These are phyloP conservation scores for Cercopithecus petaurista DNA, from an alignment of 2,797 vertebrate genomes.

Conservation along the genomic window DNA sequence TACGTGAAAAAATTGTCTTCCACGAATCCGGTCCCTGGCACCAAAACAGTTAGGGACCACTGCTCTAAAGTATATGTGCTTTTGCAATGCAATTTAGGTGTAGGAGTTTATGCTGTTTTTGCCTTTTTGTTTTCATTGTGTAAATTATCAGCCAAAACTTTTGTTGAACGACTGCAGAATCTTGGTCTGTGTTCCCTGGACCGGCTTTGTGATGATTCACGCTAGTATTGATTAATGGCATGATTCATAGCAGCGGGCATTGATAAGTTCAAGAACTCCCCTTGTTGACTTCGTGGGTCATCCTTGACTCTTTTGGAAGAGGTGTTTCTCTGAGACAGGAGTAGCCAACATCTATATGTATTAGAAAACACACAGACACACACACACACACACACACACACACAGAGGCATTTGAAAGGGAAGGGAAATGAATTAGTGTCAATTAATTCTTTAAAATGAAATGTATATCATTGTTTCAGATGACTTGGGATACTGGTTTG, in stretches of 20 bases:
- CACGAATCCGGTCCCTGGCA: not conserved
- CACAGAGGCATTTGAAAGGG: not conserved
- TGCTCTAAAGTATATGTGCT: not conserved
- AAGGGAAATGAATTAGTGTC: not conserved
- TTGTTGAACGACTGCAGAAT: not conserved
- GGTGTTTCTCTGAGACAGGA: constrained; percentile 17
- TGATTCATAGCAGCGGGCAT: not conserved
- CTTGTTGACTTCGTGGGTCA: not conserved
- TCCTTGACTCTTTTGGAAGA: not conserved
- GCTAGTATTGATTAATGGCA: not conserved
- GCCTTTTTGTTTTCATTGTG: not conserved
- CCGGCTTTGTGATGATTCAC: constrained; percentile 29
- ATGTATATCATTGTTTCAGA: not conserved
- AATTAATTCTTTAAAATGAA: constrained; percentile 28
- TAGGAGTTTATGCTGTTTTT: not conserved
- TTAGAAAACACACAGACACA: not conserved
- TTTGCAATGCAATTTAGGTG: not conserved
- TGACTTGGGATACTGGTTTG: not conserved
- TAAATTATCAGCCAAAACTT: not conserved
- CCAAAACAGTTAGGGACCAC: not conserved
- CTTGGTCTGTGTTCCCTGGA: not conserved
- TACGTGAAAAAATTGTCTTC: not conserved
- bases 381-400: too few species aligned
- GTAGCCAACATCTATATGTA: not conserved
- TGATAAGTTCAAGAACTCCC: not conserved